Percentiles rank a stretch among this genome's conserved stretches.
Conservation (phyloP, 2,113 vertebrate genomes). For the Callipepla squamata region DNA sequence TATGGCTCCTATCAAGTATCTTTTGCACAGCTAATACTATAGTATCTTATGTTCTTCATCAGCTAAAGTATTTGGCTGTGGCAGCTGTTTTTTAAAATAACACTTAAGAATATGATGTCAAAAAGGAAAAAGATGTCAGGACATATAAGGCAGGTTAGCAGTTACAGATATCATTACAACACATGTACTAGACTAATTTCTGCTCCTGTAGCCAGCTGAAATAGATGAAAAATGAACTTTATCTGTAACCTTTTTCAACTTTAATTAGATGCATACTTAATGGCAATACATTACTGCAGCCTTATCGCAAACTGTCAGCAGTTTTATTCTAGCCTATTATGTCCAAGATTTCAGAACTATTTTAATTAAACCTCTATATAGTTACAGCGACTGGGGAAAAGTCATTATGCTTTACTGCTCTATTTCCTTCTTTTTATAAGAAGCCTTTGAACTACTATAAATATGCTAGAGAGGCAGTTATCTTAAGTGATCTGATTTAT, state of each 20-base stretch:
- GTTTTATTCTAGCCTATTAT: not conserved
- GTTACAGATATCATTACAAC: not conserved
- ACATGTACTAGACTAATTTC: not conserved
- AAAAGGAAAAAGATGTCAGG: conserved; percentile 60
- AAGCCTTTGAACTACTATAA: conserved; percentile 30
- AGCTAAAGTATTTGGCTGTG: conserved; percentile 67
- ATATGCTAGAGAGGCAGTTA: conserved; percentile 38
- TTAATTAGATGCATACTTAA: not conserved
- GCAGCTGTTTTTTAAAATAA: conserved; percentile 72
- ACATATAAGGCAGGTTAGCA: conserved; percentile 29
- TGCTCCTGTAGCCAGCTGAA: conserved; percentile 12
- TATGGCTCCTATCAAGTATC: conserved; percentile 71
- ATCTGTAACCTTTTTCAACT: not conserved
- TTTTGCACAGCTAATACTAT: conserved; percentile 66
- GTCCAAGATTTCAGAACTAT: not conserved
- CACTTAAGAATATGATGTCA: conserved; percentile 56
- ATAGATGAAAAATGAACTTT: not conserved
- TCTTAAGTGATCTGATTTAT: conserved; percentile 57
- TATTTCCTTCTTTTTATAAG: not conserved
- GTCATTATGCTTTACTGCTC: not conserved
- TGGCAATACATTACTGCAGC: not conserved
- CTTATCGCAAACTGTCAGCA: not conserved
- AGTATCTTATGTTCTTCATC: conserved; percentile 71
- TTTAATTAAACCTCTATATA: not conserved
- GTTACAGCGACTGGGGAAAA: not conserved